Percentiles rank a stretch among this genome's conserved stretches.
Evolutionary conservation across 1,140 invertebrate species (phyloP).

Genomic region (Papilio glaucus): DNA sequence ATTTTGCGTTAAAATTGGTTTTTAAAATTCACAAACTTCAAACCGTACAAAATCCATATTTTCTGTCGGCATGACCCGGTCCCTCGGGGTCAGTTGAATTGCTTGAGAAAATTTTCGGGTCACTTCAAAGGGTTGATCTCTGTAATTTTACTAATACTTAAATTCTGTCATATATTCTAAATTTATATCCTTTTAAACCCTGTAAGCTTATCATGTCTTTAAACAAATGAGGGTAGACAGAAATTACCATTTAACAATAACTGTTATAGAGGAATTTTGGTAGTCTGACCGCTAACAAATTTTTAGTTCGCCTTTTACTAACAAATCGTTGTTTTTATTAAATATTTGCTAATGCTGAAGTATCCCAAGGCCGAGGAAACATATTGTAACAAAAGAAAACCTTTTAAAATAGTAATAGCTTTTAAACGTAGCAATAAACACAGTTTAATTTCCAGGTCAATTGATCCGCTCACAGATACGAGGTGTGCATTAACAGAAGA

Average conservation of each 20-base stretch:
- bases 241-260: no score
- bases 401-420: not conserved
- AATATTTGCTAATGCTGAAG: not conserved
- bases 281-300: no score
- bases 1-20: not conserved
- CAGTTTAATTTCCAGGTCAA: not conserved
- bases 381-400: not conserved
- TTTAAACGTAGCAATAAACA: not conserved
- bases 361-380: not conserved
- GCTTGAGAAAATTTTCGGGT: slow-evolving; percentile 14
- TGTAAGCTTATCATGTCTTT: no score
- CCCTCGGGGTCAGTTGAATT: not conserved
- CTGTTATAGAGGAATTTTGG: no score
- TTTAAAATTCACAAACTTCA: not conserved
- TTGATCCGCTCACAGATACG: not conserved
- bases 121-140: not conserved
- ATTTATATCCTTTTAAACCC: no score
- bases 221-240: no score
- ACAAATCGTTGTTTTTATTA: no score
- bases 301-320: no score
- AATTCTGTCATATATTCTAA: no score
- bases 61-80: not conserved
- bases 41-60: slow-evolving; percentile 8
- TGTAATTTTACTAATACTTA: not conserved
- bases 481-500: not conserved